Evolutionary conservation across 1,140 invertebrate genomes (phyloP).

Genomic region (Belonocnema kinseyi): DNA sequence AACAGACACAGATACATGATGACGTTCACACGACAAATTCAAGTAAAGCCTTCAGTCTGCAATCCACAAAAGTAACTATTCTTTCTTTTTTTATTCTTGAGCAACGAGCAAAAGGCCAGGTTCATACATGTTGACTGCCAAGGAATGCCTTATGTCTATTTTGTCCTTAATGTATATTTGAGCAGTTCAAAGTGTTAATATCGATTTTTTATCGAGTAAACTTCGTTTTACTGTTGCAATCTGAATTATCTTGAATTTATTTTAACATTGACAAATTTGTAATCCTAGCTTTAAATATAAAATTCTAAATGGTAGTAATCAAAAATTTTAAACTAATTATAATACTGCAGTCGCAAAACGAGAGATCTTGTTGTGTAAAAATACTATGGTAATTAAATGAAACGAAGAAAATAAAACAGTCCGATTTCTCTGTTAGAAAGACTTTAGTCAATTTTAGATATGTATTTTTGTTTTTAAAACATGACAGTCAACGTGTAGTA

Average conservation of each 20-base stretch:
- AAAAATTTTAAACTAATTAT: not conserved
- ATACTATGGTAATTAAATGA: conserved; percentile 5
- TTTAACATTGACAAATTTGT: not conserved
- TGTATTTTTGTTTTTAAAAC: conserved; percentile 2
- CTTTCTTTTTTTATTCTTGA: conserved; percentile 5
- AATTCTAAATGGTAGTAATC: not conserved
- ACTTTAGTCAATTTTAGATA: conserved; percentile 42
- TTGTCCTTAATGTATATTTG: conserved; percentile 52
- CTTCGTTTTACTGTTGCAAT: conserved; percentile 13
- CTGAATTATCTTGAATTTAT: conserved; percentile 25
- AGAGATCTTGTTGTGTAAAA: conserved; percentile 1
- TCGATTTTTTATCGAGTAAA: conserved; percentile 20
- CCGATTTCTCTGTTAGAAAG: conserved; percentile 42
- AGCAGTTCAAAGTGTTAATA: conserved; percentile 42
- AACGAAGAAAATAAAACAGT: too few species aligned
- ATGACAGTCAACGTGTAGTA: conserved; percentile 4
- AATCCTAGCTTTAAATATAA: not conserved
- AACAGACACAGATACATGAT: conserved; percentile 10
- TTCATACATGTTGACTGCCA: conserved; percentile 47
- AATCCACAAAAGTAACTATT: conserved; percentile 3
- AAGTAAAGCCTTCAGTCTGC: not conserved
- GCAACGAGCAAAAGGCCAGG: conserved; percentile 9
- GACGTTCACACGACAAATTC: not conserved
- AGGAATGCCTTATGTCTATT: conserved; percentile 36
- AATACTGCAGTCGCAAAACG: not conserved